phyloP scores from a whole-genome alignment of 2,888 invertebrate species.

The Rhamphomyia laevipes region DNA sequence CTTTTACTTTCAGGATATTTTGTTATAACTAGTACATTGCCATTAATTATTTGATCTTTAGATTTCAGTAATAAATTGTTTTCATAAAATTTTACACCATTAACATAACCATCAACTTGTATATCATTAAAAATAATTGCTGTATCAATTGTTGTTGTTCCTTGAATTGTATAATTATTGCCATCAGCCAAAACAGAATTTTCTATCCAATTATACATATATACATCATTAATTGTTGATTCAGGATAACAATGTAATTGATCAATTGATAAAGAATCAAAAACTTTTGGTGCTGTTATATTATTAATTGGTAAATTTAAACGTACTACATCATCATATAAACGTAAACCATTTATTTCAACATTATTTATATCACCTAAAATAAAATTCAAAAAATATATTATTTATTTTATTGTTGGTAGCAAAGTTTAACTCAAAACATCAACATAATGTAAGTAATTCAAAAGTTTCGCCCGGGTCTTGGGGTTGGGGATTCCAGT shows the following conservation, averaged over 20 bases:
- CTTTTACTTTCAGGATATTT: conserved; percentile 17
- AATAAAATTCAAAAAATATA: not conserved
- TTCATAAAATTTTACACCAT: conserved; percentile 33
- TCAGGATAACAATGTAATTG: conserved; percentile 28
- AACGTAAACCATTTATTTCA: conserved; percentile 41
- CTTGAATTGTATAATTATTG: conserved; percentile 36
- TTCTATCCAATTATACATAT: conserved; percentile 39
- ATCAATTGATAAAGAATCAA: conserved; percentile 31
- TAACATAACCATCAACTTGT: conserved; percentile 29
- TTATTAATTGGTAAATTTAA: conserved; percentile 32
- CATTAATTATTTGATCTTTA: conserved; percentile 22
- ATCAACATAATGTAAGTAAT: not conserved
- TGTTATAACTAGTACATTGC: conserved; percentile 23
- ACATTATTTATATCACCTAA: conserved; percentile 30
- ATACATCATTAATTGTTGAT: conserved; percentile 36
- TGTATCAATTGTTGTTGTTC: conserved; percentile 31
- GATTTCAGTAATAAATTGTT: conserved; percentile 30
- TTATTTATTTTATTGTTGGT: not conserved
- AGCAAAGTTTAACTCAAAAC: not conserved
- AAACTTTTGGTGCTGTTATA: conserved; percentile 37
- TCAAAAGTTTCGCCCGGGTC: too few species aligned
- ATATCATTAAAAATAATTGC: conserved; percentile 28
- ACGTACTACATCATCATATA: conserved; percentile 41
- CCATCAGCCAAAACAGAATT: conserved; percentile 36
- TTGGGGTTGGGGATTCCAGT: too few species aligned